phyloP scores from a whole-genome alignment of 2,888 invertebrate species.

The Andrena hattorfiana region DNA sequence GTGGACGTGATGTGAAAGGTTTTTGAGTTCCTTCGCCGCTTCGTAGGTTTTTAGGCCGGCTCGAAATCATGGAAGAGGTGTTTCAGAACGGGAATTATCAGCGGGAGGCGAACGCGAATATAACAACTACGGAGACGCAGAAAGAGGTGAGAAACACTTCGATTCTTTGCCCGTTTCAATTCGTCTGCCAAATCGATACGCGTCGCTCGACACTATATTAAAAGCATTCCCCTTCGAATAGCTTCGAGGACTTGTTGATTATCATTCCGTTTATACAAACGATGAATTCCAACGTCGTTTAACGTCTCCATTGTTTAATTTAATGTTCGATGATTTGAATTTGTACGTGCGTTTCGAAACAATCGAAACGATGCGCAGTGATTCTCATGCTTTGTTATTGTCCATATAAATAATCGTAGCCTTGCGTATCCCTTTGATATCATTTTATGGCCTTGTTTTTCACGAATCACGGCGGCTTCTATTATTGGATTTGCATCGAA shows the following conservation, averaged over 20 bases:
- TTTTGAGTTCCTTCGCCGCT: conserved; percentile 30
- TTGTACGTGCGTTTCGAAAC: conserved; percentile 36
- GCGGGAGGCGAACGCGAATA: conserved; percentile 75
- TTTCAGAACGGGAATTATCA: conserved; percentile 82
- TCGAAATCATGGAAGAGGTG: conserved; percentile 78
- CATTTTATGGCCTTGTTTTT: not conserved
- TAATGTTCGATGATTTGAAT: not conserved
- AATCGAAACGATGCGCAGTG: conserved; percentile 49
- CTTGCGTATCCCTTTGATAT: not conserved
- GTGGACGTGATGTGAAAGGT: conserved; percentile 55
- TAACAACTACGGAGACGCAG: conserved; percentile 73
- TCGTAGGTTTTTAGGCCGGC: conserved; percentile 47
- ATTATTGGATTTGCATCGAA: not conserved
- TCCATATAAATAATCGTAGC: not conserved
- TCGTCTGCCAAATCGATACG: conserved; percentile 66
- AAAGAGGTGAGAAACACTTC: conserved; percentile 77
- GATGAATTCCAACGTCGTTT: not conserved
- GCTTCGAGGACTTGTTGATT: not conserved
- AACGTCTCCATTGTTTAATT: not conserved
- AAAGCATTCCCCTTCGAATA: not conserved
- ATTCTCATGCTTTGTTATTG: conserved; percentile 58
- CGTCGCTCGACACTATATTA: conserved; percentile 26
- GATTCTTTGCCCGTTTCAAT: conserved; percentile 41
- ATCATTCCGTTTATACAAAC: not conserved
- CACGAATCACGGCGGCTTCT: not conserved